Evolutionary conservation across 2,797 vertebrate species (phyloP).

Genomic region (Argyrosomus regius): DNA sequence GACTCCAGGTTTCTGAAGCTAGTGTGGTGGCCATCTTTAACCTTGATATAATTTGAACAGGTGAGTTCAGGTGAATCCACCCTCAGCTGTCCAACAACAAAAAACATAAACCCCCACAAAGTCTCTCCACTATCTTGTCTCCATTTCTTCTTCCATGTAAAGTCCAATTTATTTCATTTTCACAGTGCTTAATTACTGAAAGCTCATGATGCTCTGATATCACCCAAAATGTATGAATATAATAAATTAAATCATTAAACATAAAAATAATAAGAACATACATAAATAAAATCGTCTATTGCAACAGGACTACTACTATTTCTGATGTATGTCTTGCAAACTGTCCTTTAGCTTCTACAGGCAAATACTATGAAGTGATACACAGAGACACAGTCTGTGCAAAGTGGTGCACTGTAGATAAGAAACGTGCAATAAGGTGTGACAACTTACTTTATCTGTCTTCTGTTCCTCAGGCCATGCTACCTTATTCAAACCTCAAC

Average conservation of each 20-base stretch:
- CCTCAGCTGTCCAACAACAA: not conserved
- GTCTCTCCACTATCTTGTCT: not conserved
- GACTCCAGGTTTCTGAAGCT: no score
- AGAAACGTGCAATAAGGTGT: slow-evolving; percentile 17
- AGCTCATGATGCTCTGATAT: no score
- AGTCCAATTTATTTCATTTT: not conserved
- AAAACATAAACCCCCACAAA: not conserved
- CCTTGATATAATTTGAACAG: no score
- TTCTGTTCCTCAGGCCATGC: slow-evolving; percentile 26
- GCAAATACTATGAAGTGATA: not conserved
- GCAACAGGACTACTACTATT: no score
- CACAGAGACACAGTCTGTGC: not conserved
- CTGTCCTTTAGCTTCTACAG: not conserved
- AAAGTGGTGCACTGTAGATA: slow-evolving; percentile 28
- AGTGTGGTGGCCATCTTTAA: no score
- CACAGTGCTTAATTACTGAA: not conserved
- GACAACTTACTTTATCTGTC: slow-evolving; percentile 35
- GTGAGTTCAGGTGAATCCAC: no score
- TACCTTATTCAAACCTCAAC: slow-evolving; percentile 24
- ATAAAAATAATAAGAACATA: not conserved
- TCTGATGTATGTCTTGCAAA: not conserved
- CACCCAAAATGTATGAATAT: no score
- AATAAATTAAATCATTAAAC: not conserved
- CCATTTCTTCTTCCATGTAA: not conserved
- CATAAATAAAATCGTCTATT: not conserved